Conservation (phyloP, 2,888 invertebrate genomes). For the Argyra leucocephala region DNA sequence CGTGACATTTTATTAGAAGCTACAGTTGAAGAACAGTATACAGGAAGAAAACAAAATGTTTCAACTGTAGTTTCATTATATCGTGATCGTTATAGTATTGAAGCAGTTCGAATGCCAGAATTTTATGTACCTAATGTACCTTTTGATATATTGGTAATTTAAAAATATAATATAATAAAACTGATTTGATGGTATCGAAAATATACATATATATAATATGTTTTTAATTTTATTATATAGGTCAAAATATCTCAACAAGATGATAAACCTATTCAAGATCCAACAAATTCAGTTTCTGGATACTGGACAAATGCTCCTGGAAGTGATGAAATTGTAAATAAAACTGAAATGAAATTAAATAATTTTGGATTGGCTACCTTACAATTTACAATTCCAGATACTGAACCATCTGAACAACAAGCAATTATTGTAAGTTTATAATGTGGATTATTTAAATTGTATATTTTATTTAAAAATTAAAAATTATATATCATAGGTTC, state of each 20-base stretch:
- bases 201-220: not conserved
- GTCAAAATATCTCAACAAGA: constrained; percentile 65
- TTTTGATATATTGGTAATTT: constrained; percentile 44
- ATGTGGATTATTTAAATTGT: not conserved
- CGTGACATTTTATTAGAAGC: constrained; percentile 80
- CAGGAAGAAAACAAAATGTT: constrained; percentile 71
- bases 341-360: constrained; percentile 34
- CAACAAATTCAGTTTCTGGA: constrained; percentile 48
- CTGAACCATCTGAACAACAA: constrained; percentile 37
- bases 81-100: constrained; percentile 66
- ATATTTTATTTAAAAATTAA: not conserved
- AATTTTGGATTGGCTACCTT: constrained; percentile 36
- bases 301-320: constrained; percentile 39
- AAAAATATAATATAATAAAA: not conserved
- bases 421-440: constrained; percentile 36
- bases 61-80: constrained; percentile 70
- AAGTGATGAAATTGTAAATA: constrained; percentile 40
- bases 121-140: constrained; percentile 88
- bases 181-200: not conserved
- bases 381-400: constrained; percentile 38
- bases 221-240: constrained; percentile 35
- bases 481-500: constrained; percentile 47
- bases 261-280: constrained; percentile 54
- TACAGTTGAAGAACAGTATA: constrained; percentile 80
- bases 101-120: constrained; percentile 73